phyloP scores from a whole-genome alignment of 2,113 vertebrate genomes.

The Leucopsar rothschildi region DNA sequence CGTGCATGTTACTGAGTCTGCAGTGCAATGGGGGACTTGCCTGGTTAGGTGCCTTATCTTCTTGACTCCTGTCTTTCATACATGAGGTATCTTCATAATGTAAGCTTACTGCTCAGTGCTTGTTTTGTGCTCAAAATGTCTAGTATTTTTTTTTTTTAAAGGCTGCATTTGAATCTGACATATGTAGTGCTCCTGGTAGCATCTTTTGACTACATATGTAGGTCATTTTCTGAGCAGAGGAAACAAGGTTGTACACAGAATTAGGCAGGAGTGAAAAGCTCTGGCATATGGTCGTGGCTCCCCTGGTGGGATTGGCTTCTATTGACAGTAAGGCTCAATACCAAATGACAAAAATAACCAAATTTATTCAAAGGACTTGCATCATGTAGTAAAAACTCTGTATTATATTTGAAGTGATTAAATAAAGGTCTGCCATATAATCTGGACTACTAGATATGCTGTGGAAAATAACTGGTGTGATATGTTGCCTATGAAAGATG shows the following conservation, averaged over 20 bases:
- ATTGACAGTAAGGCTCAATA: neutral
- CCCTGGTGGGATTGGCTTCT: neutral
- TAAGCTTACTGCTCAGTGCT: neutral
- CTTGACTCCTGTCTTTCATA: neutral
- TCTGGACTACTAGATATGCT: neutral
- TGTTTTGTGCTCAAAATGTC: neutral
- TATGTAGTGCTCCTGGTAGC: neutral
- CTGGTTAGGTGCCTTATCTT: neutral
- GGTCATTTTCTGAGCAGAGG: conserved; percentile 27
- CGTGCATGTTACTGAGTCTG: neutral
- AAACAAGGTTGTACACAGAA: neutral
- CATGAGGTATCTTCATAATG: accelerated
- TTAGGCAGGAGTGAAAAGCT: neutral
- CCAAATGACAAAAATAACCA: neutral
- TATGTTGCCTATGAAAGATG: neutral
- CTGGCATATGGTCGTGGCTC: conserved; percentile 13
- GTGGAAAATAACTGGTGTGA: neutral
- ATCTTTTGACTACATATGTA: conserved; percentile 17
- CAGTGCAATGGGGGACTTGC: neutral
- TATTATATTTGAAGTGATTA: neutral
- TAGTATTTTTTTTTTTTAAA: neutral
- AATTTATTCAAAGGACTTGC: neutral
- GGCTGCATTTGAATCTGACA: neutral
- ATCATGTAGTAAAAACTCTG: neutral
- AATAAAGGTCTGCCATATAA: neutral